Conservation (phyloP, 92 coral and sea anemone genomes). For the Galaxea fascicularis region DNA sequence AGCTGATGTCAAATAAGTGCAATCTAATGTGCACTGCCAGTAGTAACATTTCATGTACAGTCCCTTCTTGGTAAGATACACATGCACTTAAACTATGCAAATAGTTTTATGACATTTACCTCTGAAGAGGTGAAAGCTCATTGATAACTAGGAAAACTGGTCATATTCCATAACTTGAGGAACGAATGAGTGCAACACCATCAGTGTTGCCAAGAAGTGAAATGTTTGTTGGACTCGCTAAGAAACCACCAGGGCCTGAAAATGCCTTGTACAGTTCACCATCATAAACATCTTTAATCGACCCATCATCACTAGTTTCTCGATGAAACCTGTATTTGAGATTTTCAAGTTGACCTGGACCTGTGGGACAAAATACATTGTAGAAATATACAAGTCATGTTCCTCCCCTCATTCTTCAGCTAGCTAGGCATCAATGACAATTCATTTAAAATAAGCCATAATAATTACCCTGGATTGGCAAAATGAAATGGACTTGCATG, state of each 20-base stretch:
- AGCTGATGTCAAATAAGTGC: too few relatives aligned
- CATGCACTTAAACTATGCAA: neutral
- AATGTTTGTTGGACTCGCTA: slow-evolving; percentile 42
- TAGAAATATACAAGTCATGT: too few relatives aligned
- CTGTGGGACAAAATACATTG: slow-evolving; percentile 11
- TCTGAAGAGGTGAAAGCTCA: slow-evolving; percentile 57
- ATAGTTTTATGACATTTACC: slow-evolving; percentile 23
- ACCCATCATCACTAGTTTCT: neutral
- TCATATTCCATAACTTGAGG: slow-evolving; percentile 49
- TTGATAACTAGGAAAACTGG: slow-evolving; percentile 61
- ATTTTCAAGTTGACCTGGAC: slow-evolving; percentile 52
- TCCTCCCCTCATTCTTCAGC: too few relatives aligned
- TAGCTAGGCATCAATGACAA: too few relatives aligned
- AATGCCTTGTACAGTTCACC: slow-evolving; percentile 48
- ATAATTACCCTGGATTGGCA: too few relatives aligned
- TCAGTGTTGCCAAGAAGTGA: slow-evolving; percentile 69
- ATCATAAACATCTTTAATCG: slow-evolving; percentile 65
- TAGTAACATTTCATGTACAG: too few relatives aligned
- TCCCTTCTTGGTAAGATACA: too few relatives aligned
- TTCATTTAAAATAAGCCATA: too few relatives aligned
- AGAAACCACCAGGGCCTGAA: slow-evolving; percentile 52
- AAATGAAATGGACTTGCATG: too few relatives aligned
- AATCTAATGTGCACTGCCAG: too few relatives aligned
- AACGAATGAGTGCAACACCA: slow-evolving; percentile 57
- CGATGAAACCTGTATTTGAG: slow-evolving; percentile 42